Percentiles rank a stretch among this genome's conserved stretches.
Conservation (phyloP, 2,888 invertebrate genomes). For the Sarcophaga carnaria region DNA sequence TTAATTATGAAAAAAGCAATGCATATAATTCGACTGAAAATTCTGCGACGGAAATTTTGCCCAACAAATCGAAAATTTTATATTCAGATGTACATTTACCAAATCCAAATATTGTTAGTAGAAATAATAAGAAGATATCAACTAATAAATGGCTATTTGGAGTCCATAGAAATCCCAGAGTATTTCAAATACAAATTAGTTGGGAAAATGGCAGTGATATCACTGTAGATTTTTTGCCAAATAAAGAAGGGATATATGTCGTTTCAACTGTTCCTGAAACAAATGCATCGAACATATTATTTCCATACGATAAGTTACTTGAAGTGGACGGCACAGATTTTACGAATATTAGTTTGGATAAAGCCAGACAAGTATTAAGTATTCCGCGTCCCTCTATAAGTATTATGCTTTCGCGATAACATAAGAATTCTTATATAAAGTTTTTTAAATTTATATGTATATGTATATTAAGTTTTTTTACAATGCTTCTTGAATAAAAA, state of each 20-base stretch:
- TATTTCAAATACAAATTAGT: conserved; percentile 79
- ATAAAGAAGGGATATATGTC: conserved; percentile 80
- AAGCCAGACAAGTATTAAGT: conserved; percentile 77
- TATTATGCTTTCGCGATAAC: conserved; percentile 79
- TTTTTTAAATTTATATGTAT: too few relatives aligned
- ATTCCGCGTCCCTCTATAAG: conserved; percentile 77
- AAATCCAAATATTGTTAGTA: conserved; percentile 68
- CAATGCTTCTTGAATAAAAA: too few relatives aligned
- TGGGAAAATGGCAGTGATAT: conserved; percentile 78
- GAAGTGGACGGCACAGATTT: conserved; percentile 81
- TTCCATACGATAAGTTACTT: conserved; percentile 78
- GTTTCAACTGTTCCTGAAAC: conserved; percentile 76
- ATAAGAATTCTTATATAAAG: not conserved
- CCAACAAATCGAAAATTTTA: not conserved
- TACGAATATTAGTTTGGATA: conserved; percentile 77
- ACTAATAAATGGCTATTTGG: conserved; percentile 80
- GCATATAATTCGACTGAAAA: conserved; percentile 20
- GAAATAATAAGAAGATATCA: conserved; percentile 70
- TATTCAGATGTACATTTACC: conserved; percentile 71
- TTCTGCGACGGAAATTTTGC: conserved; percentile 51
- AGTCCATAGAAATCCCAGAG: conserved; percentile 80
- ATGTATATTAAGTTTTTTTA: too few relatives aligned
- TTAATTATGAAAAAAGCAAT: not conserved
- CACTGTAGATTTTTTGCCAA: conserved; percentile 76
- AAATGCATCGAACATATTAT: conserved; percentile 75